Percentiles rank a stretch among this genome's conserved stretches.
These are phyloP conservation scores for Achlya flavicornis DNA, from an alignment of 2,888 invertebrate species.

Conservation along the genomic window DNA sequence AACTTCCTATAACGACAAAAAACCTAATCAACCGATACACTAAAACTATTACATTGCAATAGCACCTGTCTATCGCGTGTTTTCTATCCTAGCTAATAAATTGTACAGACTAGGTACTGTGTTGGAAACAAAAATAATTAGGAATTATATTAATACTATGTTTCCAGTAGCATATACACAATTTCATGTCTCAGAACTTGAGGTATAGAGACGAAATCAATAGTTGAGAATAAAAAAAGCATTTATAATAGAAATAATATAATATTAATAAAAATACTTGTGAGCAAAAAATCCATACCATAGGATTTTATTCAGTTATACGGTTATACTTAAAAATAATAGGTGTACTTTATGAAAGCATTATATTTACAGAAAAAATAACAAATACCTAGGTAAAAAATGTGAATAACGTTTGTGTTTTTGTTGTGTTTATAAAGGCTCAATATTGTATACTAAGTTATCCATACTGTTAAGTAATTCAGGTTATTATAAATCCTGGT, in stretches of 20 bases:
- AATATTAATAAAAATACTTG: constrained; percentile 6
- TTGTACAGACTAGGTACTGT: too few species aligned
- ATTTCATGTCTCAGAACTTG: not conserved
- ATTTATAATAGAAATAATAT: not conserved
- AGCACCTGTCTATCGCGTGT: too few species aligned
- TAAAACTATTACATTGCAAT: too few species aligned
- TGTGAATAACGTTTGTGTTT: constrained; percentile 5
- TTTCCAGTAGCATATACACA: too few species aligned
- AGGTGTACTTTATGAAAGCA: constrained; percentile 10
- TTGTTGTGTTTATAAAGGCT: constrained; percentile 9
- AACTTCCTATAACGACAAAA: too few species aligned
- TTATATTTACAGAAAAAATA: constrained; percentile 4
- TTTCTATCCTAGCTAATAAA: too few species aligned
- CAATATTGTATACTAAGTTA: not conserved
- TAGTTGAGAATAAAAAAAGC: not conserved
- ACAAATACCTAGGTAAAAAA: constrained; percentile 1
- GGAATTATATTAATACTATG: too few species aligned
- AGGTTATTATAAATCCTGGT: not conserved
- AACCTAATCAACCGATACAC: too few species aligned
- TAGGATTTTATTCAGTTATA: not conserved
- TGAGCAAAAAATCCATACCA: constrained; percentile 14
- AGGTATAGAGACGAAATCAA: not conserved
- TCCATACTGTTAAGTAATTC: not conserved
- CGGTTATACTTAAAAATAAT: constrained; percentile 3
- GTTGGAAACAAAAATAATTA: too few species aligned